Evolutionary conservation across 1,140 invertebrate genomes (phyloP).

Genomic region (Aphis gossypii): DNA sequence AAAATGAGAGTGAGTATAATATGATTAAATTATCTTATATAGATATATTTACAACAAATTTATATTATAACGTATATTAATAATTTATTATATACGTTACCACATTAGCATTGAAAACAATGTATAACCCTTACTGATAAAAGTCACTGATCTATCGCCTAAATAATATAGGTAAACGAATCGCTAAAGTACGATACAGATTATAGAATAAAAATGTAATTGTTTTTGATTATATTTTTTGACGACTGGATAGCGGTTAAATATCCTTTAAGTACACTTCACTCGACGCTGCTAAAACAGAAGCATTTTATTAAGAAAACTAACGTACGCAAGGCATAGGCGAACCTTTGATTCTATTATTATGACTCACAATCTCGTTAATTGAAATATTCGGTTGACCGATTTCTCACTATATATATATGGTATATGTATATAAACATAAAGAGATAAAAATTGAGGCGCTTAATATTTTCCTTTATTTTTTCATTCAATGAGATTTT

Average conservation of each 20-base stretch:
- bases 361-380: slow-evolving; percentile 48
- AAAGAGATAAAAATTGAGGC: slow-evolving; percentile 9
- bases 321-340: not conserved
- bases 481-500: slow-evolving; percentile 3
- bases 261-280: not conserved
- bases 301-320: slow-evolving; percentile 45
- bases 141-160: not conserved
- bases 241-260: not conserved
- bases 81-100: not conserved
- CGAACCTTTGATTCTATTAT: slow-evolving; percentile 52
- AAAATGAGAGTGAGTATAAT: no score
- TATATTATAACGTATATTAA: no score
- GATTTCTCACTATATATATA: slow-evolving; percentile 19
- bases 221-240: not conserved
- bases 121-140: not conserved
- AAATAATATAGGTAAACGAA: not conserved
- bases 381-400: slow-evolving; percentile 55
- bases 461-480: not conserved
- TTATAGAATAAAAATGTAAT: not conserved
- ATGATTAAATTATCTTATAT: no score
- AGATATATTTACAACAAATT: no score
- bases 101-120: not conserved
- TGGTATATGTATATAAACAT: not conserved
- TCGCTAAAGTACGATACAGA: not conserved
- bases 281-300: not conserved